Evolutionary conservation across 2,797 vertebrate species (phyloP), one percentile per base, ranked within the genome.

Genomic region (Apodemus agrarius): DNA sequence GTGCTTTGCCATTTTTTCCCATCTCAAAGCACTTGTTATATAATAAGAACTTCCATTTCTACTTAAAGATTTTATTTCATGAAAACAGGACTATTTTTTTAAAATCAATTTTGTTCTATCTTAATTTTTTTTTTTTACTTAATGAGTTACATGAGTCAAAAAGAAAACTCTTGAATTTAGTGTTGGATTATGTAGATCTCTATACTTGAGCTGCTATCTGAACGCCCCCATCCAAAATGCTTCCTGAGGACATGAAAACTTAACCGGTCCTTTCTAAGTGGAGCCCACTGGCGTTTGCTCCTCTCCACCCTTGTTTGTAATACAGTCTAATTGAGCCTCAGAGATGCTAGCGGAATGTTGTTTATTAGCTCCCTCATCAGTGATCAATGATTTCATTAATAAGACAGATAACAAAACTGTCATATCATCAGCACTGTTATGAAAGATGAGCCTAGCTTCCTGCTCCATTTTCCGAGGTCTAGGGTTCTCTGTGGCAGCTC

Each of bases 381-480:
- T 99, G 99, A 99, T 99, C 99, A 99, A 99, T 99, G 99, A 99
- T 99, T 99, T 99, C 99, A 99, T 99, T 99, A 99, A 99, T 99
- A 99, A 99, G 99, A 99, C 98, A 99, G 99, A 99, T 99, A 99
- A 99, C 98, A 99, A 98, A 98, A 99, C 99, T 99, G 99, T 99
- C 99, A 99, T 99, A 98, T 98, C 98, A 98, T 98, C 99, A 99
- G 99, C 99, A 99, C 97, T 79, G 97, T 98, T 99, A 98, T 99
- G 99, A 99, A 99, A 99, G 99, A 99, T 99, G 99, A 99, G 99
- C 98, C 97, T 84, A 96, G 98, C 98, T 99, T 98, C 98, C 98
- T 96, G 98, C 99, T 99, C 99, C 99, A 99, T 99, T 99, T 99
- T 98, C 98, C 98, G 98, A 99, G 98, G 98, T 98, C 98, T 97